phyloP scores from a whole-genome alignment of 37 sponge, comb jelly and placozoan genomes.

The Crambe crambe region DNA sequence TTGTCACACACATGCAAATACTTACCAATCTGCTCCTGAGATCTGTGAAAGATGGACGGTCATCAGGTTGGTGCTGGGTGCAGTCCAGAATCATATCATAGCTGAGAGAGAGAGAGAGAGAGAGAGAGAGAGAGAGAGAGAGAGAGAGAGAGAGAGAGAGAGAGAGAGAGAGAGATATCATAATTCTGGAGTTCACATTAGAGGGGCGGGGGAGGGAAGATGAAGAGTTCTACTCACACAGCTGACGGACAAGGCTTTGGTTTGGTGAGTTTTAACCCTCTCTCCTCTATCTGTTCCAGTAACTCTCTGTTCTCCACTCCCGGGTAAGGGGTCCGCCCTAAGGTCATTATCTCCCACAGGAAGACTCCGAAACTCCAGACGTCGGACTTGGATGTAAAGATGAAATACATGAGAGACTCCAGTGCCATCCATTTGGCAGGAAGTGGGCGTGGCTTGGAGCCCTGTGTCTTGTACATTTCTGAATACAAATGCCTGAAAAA shows the following conservation, averaged over 20 bases:
- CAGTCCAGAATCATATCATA: conserved; percentile 68
- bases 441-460: conserved; percentile 80
- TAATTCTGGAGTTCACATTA: background rate
- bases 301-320: conserved; percentile 87
- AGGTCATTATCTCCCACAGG: conserved; percentile 89
- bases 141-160: background rate
- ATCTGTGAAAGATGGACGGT: conserved; percentile 59
- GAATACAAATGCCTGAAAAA: conserved; percentile 74
- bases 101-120: conserved; percentile 8
- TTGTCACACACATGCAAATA: background rate
- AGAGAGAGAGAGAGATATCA: background rate
- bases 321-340: conserved; percentile 85
- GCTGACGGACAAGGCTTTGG: conserved; percentile 57
- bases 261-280: conserved; percentile 53
- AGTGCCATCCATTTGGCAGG: conserved; percentile 91
- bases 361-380: conserved; percentile 92
- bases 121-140: background rate
- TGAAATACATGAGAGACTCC: conserved; percentile 79
- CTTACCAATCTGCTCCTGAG: conserved; percentile 57
- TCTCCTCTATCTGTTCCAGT: conserved; percentile 82
- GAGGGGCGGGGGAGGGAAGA: background rate
- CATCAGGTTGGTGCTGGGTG: conserved; percentile 64
- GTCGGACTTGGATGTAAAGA: conserved; percentile 76
- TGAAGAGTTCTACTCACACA: conserved; percentile 37
- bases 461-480: conserved; percentile 72